Conservation (phyloP, 2,113 vertebrate genomes). For the Vanacampus margaritifer region DNA sequence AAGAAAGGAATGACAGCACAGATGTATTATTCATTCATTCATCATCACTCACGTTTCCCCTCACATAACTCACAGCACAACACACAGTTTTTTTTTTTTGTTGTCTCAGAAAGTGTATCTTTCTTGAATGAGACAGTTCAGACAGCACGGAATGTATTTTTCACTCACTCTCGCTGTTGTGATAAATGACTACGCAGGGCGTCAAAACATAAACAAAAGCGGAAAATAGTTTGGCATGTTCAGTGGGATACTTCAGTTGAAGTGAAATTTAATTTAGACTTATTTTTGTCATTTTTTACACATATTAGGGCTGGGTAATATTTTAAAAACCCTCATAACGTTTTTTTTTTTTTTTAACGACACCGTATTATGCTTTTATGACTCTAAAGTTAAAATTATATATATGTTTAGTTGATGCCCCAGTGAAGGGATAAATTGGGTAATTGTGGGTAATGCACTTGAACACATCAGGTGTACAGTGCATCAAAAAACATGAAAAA, state of each 20-base stretch:
- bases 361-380: no score
- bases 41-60: constrained; percentile 52
- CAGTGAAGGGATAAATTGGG: no score
- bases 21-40: constrained; percentile 71
- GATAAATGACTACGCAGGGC: not conserved
- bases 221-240: not conserved
- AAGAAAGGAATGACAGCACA: constrained; percentile 57
- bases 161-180: constrained; percentile 19
- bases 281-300: no score
- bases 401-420: no score
- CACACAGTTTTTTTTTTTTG: constrained; percentile 25
- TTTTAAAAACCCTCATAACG: no score
- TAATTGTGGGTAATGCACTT: no score
- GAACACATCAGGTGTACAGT: no score
- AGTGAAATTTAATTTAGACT: not conserved
- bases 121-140: constrained; percentile 34
- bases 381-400: no score
- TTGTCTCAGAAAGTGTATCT: constrained; percentile 45
- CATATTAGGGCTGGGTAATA: no score
- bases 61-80: constrained; percentile 41
- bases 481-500: no score
- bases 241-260: not conserved
- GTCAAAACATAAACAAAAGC: not conserved
- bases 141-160: constrained; percentile 29
- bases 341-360: no score